Evolutionary conservation across 2,888 invertebrate genomes (phyloP).

Genomic region (Apodemia mormo): DNA sequence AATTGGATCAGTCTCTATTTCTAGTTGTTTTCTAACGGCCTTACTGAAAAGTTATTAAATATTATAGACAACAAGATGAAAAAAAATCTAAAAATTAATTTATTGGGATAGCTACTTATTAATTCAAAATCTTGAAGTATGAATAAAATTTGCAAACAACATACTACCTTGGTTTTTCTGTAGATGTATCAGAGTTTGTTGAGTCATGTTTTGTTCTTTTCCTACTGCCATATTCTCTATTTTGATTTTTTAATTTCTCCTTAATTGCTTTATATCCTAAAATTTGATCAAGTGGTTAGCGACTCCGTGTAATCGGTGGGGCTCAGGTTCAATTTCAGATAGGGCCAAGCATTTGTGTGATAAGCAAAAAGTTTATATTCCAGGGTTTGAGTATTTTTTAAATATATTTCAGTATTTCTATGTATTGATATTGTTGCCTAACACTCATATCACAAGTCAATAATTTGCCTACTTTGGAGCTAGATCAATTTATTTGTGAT

Average conservation of each 20-base stretch:
- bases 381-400: too few species aligned
- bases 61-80: not conserved
- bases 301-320: too few species aligned
- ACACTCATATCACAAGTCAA: too few species aligned
- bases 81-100: not conserved
- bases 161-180: not conserved
- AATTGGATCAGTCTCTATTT: conserved; percentile 86
- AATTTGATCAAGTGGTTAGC: not conserved
- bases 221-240: not conserved
- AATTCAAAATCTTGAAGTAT: not conserved
- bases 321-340: too few species aligned
- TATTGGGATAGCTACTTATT: not conserved
- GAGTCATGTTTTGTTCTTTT: conserved; percentile 8
- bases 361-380: too few species aligned
- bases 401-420: too few species aligned
- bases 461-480: too few species aligned
- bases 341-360: too few species aligned
- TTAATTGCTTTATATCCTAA: not conserved
- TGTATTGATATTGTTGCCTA: too few species aligned
- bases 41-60: conserved; percentile 43
- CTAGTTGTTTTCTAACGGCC: conserved; percentile 48
- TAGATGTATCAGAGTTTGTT: not conserved
- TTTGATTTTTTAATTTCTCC: not conserved
- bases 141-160: not conserved
- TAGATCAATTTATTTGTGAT: too few species aligned